Evolutionary conservation across 1,140 invertebrate species (phyloP), one percentile per base, ranked within the genome.

Genomic region (Dendrolimus kikuchii): DNA sequence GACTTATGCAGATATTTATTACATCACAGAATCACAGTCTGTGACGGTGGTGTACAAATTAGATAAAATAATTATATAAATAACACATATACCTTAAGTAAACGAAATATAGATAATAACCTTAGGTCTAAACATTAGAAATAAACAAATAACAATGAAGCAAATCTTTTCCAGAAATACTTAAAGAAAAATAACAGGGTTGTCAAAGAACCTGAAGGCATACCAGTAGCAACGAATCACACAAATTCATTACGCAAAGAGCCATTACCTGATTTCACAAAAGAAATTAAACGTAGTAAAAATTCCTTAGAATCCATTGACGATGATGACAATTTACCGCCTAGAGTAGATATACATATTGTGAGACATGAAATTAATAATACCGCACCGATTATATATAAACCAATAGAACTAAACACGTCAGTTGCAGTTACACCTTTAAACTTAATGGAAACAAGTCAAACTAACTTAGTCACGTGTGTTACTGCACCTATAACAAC

Each of bases 211-310:
- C 36, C 39, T 2, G 51, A 46, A 6, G 62, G 57, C 1, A 7
- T 53, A 6, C 39, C 55, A 9, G 38, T 83, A 5, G 42, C 0
- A 59, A 58, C 0, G 37, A 53, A 10, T 37, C 41, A 7, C 9
- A 67, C 2, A 5, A 43, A 41, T 37, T 49, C 0, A 52, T 51
- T 5, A 8, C 46, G 6, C 40, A 81, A 79, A 59, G 37, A 42
- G 0, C 64, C 72, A 0, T 51, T 79, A 5, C 77, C 75, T 39
- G 63, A 72, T 9, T 75, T 78, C 38, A 77, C 5, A 57, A 63
- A 46, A n/a, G 53, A 6, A 54, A 23, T 23, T 23, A 23, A 23
- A 23, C 23, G 23, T 23, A 23, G 23, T 23, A 23, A 23, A 23
- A 23, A 23, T 23, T 23, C 23, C 23, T 23, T 23, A 23, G 23